These are phyloP conservation scores for Arizona elegans DNA, from an alignment of 2,113 vertebrate species.

Conservation along the genomic window DNA sequence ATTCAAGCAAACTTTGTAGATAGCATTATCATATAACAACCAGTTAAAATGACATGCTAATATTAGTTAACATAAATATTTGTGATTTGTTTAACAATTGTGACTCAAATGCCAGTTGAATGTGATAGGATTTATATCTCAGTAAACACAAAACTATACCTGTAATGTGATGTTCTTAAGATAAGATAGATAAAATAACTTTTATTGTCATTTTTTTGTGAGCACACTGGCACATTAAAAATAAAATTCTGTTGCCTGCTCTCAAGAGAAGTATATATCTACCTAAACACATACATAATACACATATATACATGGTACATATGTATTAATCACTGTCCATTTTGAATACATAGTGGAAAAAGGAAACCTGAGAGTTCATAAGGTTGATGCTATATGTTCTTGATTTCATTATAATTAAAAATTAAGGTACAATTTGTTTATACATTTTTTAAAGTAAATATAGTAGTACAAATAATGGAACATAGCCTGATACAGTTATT, in stretches of 20 bases:
- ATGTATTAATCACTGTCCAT: too few relatives aligned
- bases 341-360: too few relatives aligned
- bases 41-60: background rate
- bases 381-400: too few relatives aligned
- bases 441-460: background rate
- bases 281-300: too few relatives aligned
- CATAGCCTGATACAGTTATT: background rate
- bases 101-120: background rate
- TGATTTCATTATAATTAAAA: background rate
- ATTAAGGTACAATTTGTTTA: background rate
- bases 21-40: background rate
- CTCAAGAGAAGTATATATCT: too few relatives aligned
- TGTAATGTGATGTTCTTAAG: background rate
- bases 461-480: background rate
- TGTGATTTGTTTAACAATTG: background rate
- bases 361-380: too few relatives aligned
- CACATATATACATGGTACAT: too few relatives aligned
- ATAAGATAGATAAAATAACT: too few relatives aligned
- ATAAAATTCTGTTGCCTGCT: too few relatives aligned
- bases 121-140: background rate
- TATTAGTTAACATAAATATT: background rate
- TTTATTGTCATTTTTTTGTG: too few relatives aligned
- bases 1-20: background rate
- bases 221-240: too few relatives aligned
- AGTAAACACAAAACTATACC: background rate